phyloP scores from a whole-genome alignment of 1,140 invertebrate species.

The Diorhabda sublineata region DNA sequence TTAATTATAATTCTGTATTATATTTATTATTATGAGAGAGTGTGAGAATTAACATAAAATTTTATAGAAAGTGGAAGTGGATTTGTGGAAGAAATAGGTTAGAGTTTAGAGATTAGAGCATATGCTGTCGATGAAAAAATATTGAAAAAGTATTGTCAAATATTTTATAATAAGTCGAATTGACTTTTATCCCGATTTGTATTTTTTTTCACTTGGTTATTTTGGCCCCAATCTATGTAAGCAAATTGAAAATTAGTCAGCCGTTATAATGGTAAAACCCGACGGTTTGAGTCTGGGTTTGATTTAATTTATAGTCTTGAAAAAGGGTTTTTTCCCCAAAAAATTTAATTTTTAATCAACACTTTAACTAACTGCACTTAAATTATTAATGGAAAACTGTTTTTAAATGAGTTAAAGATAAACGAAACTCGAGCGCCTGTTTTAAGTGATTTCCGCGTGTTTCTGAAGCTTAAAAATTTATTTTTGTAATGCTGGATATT shows the following conservation, averaged over 20 bases:
- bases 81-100: no score
- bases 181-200: not conserved
- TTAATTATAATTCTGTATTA: no score
- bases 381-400: constrained; percentile 22
- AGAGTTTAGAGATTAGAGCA: no score
- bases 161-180: constrained; percentile 4
- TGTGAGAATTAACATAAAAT: no score
- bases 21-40: no score
- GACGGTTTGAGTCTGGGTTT: constrained; percentile 25
- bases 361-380: constrained; percentile 22
- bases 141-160: not conserved
- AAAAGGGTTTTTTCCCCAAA: constrained; percentile 22
- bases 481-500: not conserved
- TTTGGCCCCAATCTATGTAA: constrained; percentile 33
- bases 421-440: not conserved
- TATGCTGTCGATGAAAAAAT: no score
- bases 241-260: constrained; percentile 34
- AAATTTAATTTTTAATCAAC: constrained; percentile 25
- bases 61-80: no score
- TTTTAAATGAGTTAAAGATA: constrained; percentile 11
- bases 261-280: constrained; percentile 29
- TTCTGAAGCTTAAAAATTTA: constrained; percentile 20
- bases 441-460: constrained; percentile 11
- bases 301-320: constrained; percentile 33
- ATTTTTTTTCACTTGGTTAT: constrained; percentile 28